These are phyloP conservation scores for Hassar affinis DNA, from an alignment of 2,113 vertebrate genomes.

Conservation along the genomic window DNA sequence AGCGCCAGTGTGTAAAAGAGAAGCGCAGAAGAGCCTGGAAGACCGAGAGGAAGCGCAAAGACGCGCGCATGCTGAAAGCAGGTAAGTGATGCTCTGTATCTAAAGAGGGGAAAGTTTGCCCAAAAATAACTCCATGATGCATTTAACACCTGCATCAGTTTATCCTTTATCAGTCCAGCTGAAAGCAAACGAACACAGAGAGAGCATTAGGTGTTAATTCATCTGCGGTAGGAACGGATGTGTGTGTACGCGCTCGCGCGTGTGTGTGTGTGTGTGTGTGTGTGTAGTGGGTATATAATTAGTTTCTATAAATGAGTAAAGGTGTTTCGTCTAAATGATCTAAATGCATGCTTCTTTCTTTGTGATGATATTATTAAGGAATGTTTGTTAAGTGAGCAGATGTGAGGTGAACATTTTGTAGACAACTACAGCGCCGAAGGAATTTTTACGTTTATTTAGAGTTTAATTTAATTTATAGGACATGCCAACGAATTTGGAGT, in stretches of 20 bases:
- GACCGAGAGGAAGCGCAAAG: constrained; percentile 12
- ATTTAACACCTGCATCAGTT: not conserved
- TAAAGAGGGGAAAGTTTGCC: not conserved
- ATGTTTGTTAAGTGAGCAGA: not conserved
- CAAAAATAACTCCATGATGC: not conserved
- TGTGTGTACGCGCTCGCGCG: not conserved
- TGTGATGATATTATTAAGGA: too few relatives aligned
- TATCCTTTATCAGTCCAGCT: not conserved
- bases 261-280: not conserved
- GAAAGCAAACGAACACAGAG: not conserved
- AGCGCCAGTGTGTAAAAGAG: constrained; percentile 27
- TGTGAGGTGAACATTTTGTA: too few relatives aligned
- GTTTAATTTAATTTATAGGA: too few relatives aligned
- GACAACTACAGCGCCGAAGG: not conserved
- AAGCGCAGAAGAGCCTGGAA: constrained; percentile 2
- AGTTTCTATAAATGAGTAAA: not conserved
- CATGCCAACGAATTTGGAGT: not conserved
- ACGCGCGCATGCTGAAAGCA: not conserved
- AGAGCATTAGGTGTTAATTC: not conserved
- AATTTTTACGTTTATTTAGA: not conserved
- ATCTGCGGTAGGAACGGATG: not conserved
- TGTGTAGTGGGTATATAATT: not conserved
- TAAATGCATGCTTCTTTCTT: not conserved
- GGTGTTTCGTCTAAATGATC: not conserved
- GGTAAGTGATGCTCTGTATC: constrained; percentile 3